Base-by-base conservation (phyloP, 2,113 vertebrate genomes). In the Artemisiospiza belli region DNA sequence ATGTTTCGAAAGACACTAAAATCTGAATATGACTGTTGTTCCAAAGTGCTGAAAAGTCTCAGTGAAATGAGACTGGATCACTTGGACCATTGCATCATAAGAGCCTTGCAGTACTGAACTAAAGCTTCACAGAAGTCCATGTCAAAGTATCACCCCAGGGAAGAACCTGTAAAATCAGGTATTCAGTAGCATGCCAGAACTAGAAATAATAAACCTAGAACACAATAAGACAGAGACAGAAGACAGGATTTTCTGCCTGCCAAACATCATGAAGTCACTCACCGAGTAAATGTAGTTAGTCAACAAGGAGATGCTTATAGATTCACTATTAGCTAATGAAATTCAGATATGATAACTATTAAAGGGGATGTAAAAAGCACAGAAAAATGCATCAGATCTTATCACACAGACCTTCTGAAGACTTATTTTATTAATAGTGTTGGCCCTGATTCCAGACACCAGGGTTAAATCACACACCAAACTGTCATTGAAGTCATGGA, bases 331-430 rank as follows among this genome's bases (percentile, higher is more conserved):
- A 43, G 23, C 23, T 72, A 64, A n/a, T 12, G 5, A 77, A 70
- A 72, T 83, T 67, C 24, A 67, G 24, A 19, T 37, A 25, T 58
- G 14, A 31, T 12, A 35, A 8, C 6, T 70, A 23, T 39, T 41
- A 5, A 8, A 14, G 4, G 6, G 1, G 2, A 5, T 24, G 17
- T 4, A 49, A 59, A 64, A 33, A 27, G 6, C 35, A 33, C 10
- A n/a, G 20, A 22, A 51, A 33, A 35, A 69, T 16, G 8, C 24
- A 1, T 51, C 9, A 79, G 15, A 55, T 64, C 21, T 79, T 82
- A 23, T 83, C 24, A 68, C 33, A 69, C 2, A 4, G 24, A 62
- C 10, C 2, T 81, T 81, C n/a, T 80, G 31, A 74, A 49, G 3
- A 5, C 16, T 69, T 81, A 30, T 81, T 76, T 57, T 57, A 54